Evolutionary conservation across 2,888 invertebrate genomes (phyloP), one percentile per base, ranked within the genome.

Genomic region (Leptinotarsa peninsularis): DNA sequence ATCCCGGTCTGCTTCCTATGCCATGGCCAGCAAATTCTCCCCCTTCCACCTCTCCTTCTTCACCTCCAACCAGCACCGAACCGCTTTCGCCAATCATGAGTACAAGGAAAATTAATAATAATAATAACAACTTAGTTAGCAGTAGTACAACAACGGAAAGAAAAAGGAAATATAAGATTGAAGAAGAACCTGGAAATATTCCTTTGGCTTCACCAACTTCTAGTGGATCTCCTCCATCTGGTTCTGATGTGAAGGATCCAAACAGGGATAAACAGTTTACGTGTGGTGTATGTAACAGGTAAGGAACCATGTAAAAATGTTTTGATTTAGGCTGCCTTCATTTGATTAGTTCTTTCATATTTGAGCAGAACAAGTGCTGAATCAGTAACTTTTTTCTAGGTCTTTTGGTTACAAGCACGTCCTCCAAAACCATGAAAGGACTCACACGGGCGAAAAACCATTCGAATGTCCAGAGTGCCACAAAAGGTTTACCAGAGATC

Each of bases 341-440:
- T 43, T 43, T 2, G 43, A 43, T 43, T 43, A 43, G 43, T 43
- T 43, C 10, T 10, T 43, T 43, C 0, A 43, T 43, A 33, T 0
- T 43, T 43, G 10, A 43, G 3, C 43, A 43, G 10, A 43, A 3
- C 43, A 43, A 2, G 10, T 43, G 3, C 10, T 43, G 43, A n/a
- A 52, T 15, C 52, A 17, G 4, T n/a, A 7, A 15, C 52, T 67
- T 33, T 7, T 17, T 75, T 75, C 5, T 72, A 78, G 96, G 80
- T 95, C 95, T 15, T 97, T 97, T 85, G 97, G 97, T 67, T 97
- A 97, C 90, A 97, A 97, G 86, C 97, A 97, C 88, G 97, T 97
- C 23, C 90, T 97, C 69, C 97, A 97, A 88, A 97, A 97, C 87
- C 97, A 97, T 88, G 97, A 97, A 85, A 92, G 97, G 82, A 98